These are phyloP conservation scores for Drosophila algonquin DNA, from an alignment of 2,888 invertebrate species.

Conservation along the genomic window DNA sequence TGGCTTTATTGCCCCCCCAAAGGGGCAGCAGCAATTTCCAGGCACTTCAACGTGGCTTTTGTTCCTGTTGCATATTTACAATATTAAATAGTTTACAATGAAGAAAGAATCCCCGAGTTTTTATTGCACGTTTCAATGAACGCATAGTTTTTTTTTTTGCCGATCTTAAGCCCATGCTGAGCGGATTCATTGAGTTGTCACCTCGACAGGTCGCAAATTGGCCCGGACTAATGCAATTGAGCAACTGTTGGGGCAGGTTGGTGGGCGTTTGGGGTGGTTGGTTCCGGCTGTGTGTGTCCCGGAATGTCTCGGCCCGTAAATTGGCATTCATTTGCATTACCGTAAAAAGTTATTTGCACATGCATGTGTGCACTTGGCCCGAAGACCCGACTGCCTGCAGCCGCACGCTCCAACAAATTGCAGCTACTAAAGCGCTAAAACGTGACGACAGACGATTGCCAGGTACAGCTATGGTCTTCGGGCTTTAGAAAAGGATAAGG, in stretches of 20 bases:
- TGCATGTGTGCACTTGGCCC: slow-evolving; percentile 72
- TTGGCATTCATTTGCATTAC: slow-evolving; percentile 80
- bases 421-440: slow-evolving; percentile 72
- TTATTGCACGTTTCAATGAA: too few relatives aligned
- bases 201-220: slow-evolving; percentile 60
- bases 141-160: too few relatives aligned
- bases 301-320: slow-evolving; percentile 57
- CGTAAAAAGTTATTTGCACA: slow-evolving; percentile 73
- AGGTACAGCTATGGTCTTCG: neutral
- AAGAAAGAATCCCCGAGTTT: neutral
- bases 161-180: neutral
- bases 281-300: neutral
- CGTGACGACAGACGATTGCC: slow-evolving; percentile 63
- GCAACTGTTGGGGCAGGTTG: slow-evolving; percentile 18
- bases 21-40: neutral
- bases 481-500: neutral
- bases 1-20: slow-evolving; percentile 15
- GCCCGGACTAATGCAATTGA: slow-evolving; percentile 58
- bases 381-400: slow-evolving; percentile 1
- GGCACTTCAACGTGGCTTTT: too few relatives aligned
- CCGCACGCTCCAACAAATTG: slow-evolving; percentile 68
- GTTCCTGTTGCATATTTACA: slow-evolving; percentile 58
- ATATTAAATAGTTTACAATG: slow-evolving; percentile 52
- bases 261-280: too few relatives aligned
- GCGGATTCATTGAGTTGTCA: slow-evolving; percentile 57